Base-by-base conservation (phyloP, 2,888 invertebrate species). In the Drosophila prolongata region DNA sequence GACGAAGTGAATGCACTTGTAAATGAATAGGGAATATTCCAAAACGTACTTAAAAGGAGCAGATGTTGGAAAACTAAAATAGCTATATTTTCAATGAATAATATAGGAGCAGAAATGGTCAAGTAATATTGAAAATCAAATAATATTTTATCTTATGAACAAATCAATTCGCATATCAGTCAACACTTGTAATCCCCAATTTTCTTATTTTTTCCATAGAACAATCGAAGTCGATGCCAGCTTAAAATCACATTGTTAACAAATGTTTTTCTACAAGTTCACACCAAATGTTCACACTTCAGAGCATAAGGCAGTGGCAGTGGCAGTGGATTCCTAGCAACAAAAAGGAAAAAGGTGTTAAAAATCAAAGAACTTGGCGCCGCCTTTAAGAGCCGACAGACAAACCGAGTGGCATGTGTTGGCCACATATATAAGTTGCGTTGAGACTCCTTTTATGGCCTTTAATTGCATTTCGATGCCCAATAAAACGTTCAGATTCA, bases 401-500 rank as follows among this genome's bases (percentile, higher is more conserved):
- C 57, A 44, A 52, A 40, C 35, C 13, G 40, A 43, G 30, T 35
- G 53, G 42, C 59, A 68, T 71, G 71, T 69, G 70, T 69, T 62
- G 62, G 72, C 72, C 72, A 44, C 57, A 66, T 47, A 42, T 46
- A 60, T 38, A 37, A 49, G 38, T 43, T 47, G 24, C 13, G 38
- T 52, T 14, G 58, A n/a, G 65, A 64, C 70, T 71, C 75, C 68
- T 72, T 79, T 82, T 87, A 85, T 68, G 74, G 74, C 69, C 70
- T 74, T 80, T 85, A 87, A 85, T 85, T 84, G 85, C 85, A 73
- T 82, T 80, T 82, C 85, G 75, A 87, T 85, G 80, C 76, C 73
- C 79, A 87, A 87, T 84, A 84, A 84, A 87, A 79, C 30, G 61
- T 75, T 81, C 60, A 67, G 66, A 66, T 54, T 54, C 74, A 75